These are phyloP conservation scores for Anagrus nilaparvatae DNA, from an alignment of 1,140 invertebrate genomes.

Conservation along the genomic window DNA sequence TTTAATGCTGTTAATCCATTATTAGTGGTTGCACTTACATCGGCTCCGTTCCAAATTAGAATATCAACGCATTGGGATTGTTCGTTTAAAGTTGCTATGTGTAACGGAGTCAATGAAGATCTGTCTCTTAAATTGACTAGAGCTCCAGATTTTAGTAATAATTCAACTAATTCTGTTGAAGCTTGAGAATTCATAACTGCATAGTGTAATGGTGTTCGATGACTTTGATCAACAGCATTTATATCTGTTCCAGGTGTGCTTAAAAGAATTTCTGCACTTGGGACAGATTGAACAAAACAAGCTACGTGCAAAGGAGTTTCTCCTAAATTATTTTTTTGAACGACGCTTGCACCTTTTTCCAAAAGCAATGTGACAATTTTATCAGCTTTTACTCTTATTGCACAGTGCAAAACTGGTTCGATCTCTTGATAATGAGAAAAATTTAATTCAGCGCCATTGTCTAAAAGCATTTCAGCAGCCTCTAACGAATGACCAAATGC, in stretches of 20 bases:
- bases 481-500: slow-evolving; percentile 44
- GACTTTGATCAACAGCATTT: slow-evolving; percentile 46
- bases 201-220: slow-evolving; percentile 50
- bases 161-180: slow-evolving; percentile 44
- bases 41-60: slow-evolving; percentile 53
- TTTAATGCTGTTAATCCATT: slow-evolving; percentile 51
- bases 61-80: slow-evolving; percentile 50
- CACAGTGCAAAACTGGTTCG: slow-evolving; percentile 48
- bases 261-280: slow-evolving; percentile 46
- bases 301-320: slow-evolving; percentile 52
- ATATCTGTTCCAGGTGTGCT: slow-evolving; percentile 43
- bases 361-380: slow-evolving; percentile 50
- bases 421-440: slow-evolving; percentile 17
- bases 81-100: slow-evolving; percentile 55
- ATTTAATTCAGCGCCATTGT: slow-evolving; percentile 39
- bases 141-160: slow-evolving; percentile 45
- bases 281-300: slow-evolving; percentile 46
- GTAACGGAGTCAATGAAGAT: slow-evolving; percentile 57
- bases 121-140: slow-evolving; percentile 49
- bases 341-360: slow-evolving; percentile 47
- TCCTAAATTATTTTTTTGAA: slow-evolving; percentile 44
- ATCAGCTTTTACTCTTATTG: slow-evolving; percentile 43
- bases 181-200: slow-evolving; percentile 44
- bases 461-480: slow-evolving; percentile 42
- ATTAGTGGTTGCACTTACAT: slow-evolving; percentile 51